Conservation (phyloP, 2,113 vertebrate genomes). For the Amazona guildingii region DNA sequence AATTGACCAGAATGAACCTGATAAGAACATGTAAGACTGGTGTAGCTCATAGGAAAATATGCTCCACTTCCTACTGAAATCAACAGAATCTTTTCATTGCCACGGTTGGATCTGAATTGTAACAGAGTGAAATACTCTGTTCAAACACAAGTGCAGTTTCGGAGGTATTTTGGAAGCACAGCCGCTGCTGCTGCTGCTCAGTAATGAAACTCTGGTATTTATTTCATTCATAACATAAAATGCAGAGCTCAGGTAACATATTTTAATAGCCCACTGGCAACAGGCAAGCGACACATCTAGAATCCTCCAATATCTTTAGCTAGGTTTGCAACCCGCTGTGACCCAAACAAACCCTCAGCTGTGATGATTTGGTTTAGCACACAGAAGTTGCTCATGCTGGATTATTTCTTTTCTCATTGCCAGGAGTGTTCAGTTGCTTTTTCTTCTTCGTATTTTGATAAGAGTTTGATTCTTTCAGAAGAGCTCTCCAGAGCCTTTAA, state of each 20-base stretch:
- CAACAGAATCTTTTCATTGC: neutral
- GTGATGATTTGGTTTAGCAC: neutral
- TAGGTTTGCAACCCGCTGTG: neutral
- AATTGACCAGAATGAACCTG: neutral
- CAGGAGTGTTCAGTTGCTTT: conserved; percentile 12
- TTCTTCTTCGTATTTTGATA: conserved; percentile 59
- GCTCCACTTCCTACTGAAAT: neutral
- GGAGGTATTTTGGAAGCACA: neutral
- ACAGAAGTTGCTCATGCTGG: conserved; percentile 3
- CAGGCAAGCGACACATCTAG: neutral
- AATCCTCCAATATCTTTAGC: neutral
- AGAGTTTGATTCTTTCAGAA: conserved; percentile 52
- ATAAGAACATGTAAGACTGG: neutral
- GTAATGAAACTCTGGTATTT: neutral
- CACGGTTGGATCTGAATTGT: neutral
- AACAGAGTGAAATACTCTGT: neutral
- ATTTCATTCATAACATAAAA: neutral
- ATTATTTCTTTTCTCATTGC: conserved; percentile 29
- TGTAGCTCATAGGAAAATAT: neutral
- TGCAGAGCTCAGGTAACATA: neutral
- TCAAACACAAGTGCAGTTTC: neutral
- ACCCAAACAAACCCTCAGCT: neutral
- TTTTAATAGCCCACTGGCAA: neutral
- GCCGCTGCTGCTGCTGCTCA: neutral
- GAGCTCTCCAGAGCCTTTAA: conserved; percentile 38